Evolutionary conservation across 2,888 invertebrate species (phyloP).

Genomic region (Polydrusus tereticollis): DNA sequence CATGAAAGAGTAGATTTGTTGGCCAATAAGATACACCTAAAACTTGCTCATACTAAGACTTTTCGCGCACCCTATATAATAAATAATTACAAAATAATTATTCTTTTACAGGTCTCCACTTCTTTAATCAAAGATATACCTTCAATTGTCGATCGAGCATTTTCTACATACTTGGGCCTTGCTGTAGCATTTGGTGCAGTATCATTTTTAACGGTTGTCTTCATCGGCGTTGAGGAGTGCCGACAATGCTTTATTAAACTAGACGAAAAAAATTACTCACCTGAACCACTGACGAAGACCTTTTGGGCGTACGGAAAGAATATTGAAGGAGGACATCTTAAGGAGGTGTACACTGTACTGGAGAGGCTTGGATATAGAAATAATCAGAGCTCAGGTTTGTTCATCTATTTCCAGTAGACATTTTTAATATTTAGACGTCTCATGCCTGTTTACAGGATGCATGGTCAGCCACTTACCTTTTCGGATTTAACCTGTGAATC

Average conservation of each 20-base stretch:
- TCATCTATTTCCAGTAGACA: too few species aligned
- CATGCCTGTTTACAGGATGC: too few species aligned
- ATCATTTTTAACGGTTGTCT: constrained; percentile 54
- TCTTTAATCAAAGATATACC: not conserved
- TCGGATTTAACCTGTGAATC: too few species aligned
- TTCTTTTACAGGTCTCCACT: too few species aligned
- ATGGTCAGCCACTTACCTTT: too few species aligned
- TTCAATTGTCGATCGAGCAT: constrained; percentile 23
- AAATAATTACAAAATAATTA: too few species aligned
- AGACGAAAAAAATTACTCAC: constrained; percentile 1
- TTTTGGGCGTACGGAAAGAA: constrained; percentile 75
- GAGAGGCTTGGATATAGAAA: constrained; percentile 80
- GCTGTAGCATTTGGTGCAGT: constrained; percentile 51
- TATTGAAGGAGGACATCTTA: constrained; percentile 78
- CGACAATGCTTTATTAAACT: constrained; percentile 56
- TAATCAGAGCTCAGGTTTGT: constrained; percentile 23
- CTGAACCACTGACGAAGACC: constrained; percentile 52
- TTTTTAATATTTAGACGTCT: not conserved
- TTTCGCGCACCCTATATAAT: too few species aligned
- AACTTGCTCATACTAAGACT: too few species aligned
- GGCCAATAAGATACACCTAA: too few species aligned
- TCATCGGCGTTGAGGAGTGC: constrained; percentile 58
- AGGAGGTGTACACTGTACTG: constrained; percentile 86
- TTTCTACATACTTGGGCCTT: constrained; percentile 45
- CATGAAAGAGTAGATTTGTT: too few species aligned